A percentile compares a stretch with the other conserved stretches of the same genome.
Evolutionary conservation across 1,140 invertebrate species (phyloP).

Genomic region (Drosophila chauvacae): DNA sequence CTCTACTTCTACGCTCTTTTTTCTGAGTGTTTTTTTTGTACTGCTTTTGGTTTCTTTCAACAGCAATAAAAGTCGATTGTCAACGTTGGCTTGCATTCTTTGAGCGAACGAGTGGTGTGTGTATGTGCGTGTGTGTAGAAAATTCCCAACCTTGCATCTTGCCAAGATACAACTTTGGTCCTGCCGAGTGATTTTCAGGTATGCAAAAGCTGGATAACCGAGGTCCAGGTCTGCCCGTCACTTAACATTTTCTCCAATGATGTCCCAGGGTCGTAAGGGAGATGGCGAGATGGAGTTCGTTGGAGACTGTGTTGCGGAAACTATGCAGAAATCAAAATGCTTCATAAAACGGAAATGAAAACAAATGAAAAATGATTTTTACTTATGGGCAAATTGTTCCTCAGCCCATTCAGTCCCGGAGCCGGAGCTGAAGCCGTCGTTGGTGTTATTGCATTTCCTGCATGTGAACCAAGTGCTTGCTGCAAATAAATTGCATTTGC

Average conservation of each 20-base stretch:
- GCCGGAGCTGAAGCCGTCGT: slow-evolving; percentile 2
- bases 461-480: slow-evolving; percentile 50
- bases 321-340: slow-evolving; percentile 74
- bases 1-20: not conserved
- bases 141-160: slow-evolving; percentile 38
- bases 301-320: slow-evolving; percentile 24
- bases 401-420: slow-evolving; percentile 4
- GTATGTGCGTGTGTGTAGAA: slow-evolving; percentile 25
- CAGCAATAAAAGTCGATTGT: slow-evolving; percentile 80
- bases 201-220: slow-evolving; percentile 34
- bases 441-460: slow-evolving; percentile 8
- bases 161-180: slow-evolving; percentile 13
- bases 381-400: slow-evolving; percentile 71
- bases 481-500: slow-evolving; percentile 68
- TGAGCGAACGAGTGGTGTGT: slow-evolving; percentile 20
- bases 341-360: slow-evolving; percentile 78
- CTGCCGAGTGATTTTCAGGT: slow-evolving; percentile 49
- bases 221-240: slow-evolving; percentile 49
- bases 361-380: slow-evolving; percentile 82
- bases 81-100: slow-evolving; percentile 62
- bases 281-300: not conserved
- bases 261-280: slow-evolving; percentile 12
- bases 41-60: slow-evolving; percentile 46
- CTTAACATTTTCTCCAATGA: slow-evolving; percentile 68
- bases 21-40: slow-evolving; percentile 11